phyloP scores from a whole-genome alignment of 2,113 vertebrate genomes.

The Pionites leucogaster region DNA sequence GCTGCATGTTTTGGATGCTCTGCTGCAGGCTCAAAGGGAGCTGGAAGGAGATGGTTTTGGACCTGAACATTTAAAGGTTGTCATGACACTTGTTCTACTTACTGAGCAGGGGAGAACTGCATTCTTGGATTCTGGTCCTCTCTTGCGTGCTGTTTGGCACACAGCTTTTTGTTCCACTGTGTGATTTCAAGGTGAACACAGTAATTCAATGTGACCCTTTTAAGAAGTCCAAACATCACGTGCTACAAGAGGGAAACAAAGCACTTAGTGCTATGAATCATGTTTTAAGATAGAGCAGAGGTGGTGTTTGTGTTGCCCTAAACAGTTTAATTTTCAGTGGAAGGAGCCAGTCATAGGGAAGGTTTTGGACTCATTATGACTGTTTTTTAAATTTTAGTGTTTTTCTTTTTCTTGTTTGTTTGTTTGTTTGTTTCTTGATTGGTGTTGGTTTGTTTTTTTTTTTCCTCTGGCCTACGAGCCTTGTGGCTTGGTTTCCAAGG shows the following conservation, averaged over 20 bases:
- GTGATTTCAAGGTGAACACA: constrained; percentile 23
- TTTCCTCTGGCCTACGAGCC: not conserved
- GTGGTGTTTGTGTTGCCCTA: not conserved
- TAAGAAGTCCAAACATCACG: constrained; percentile 5
- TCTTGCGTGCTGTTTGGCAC: not conserved
- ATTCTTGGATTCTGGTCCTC: not conserved
- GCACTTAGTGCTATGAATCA: constrained; percentile 33
- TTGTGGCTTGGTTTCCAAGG: not conserved
- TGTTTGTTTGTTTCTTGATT: not conserved
- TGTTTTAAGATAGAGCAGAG: constrained; percentile 10
- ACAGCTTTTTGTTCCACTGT: not conserved
- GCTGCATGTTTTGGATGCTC: not conserved
- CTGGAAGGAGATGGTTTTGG: not conserved
- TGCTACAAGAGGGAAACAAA: constrained; percentile 1
- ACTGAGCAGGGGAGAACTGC: not conserved
- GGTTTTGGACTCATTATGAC: not conserved
- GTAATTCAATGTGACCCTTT: constrained; percentile 47
- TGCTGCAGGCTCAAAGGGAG: not conserved
- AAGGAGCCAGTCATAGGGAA: not conserved
- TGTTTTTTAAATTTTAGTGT: not conserved
- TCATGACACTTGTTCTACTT: not conserved
- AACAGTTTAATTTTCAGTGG: not conserved
- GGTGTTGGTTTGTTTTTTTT: not conserved
- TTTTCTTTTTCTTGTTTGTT: not conserved
- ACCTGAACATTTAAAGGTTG: not conserved